Conservation (phyloP, 1,140 invertebrate species). For the Nebria ingens region DNA sequence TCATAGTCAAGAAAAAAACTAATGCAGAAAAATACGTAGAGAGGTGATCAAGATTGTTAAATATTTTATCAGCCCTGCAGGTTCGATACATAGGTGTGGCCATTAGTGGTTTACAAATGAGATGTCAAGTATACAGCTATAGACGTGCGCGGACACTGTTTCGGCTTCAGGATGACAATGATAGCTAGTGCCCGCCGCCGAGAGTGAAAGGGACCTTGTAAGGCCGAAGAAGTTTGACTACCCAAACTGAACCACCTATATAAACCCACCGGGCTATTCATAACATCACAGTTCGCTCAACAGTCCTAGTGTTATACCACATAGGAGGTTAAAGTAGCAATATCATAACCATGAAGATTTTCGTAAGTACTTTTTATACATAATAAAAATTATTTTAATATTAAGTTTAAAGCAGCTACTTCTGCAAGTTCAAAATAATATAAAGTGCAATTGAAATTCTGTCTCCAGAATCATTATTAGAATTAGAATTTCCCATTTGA, state of each 20-base stretch:
- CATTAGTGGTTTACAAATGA: constrained; percentile 13
- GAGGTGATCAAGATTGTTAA: no score
- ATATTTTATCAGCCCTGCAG: no score
- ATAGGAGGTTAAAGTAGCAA: not conserved
- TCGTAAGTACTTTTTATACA: not conserved
- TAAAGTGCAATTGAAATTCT: no score
- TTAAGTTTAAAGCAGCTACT: no score
- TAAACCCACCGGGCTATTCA: not conserved
- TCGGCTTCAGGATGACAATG: not conserved
- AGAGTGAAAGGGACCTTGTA: not conserved
- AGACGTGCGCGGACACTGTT: not conserved
- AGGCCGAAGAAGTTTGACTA: not conserved
- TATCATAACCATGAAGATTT: not conserved
- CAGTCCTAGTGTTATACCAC: constrained; percentile 12
- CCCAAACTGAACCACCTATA: not conserved
- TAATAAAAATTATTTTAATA: no score
- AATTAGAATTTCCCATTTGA: no score
- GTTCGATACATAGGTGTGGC: constrained; percentile 10
- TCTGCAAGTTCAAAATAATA: no score
- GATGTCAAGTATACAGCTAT: not conserved
- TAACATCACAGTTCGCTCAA: not conserved
- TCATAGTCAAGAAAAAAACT: no score
- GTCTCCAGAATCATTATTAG: no score
- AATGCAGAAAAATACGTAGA: no score
- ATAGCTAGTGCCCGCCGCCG: no score